These are phyloP conservation scores for Panthera leo DNA, from an alignment of 2,113 vertebrate species.

Conservation along the genomic window DNA sequence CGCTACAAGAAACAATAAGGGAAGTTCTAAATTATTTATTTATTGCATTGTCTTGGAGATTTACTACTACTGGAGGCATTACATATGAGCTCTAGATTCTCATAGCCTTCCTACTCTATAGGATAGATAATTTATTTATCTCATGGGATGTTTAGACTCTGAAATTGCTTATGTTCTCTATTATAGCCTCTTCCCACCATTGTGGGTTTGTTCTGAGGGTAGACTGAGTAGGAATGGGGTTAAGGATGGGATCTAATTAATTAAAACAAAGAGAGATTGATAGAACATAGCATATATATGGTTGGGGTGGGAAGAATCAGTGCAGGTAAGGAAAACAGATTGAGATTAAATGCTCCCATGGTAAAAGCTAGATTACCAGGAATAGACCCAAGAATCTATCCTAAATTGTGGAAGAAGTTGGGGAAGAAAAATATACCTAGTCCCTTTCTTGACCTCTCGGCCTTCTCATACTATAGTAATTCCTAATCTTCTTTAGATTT, in stretches of 20 bases:
- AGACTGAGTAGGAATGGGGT: not conserved
- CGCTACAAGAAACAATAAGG: not conserved
- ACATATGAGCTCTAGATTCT: not conserved
- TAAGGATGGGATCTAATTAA: not conserved
- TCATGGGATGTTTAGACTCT: not conserved
- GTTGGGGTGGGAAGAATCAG: not conserved
- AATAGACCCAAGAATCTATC: not conserved
- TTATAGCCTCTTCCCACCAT: not conserved
- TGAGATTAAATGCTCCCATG: not conserved
- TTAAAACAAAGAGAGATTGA: slow-evolving; percentile 5
- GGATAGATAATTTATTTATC: not conserved
- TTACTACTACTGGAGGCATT: not conserved
- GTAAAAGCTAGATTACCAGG: not conserved
- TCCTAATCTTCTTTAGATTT: not conserved
- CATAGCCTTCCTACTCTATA: not conserved
- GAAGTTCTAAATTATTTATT: slow-evolving; percentile 16
- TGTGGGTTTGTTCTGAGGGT: not conserved
- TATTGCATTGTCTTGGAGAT: not conserved
- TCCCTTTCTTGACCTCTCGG: not conserved
- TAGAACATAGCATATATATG: not conserved
- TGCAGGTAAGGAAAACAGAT: not conserved
- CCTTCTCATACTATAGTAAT: not conserved
- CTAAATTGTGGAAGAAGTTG: not conserved
- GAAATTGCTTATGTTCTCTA: not conserved
- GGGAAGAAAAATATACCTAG: not conserved